These are phyloP conservation scores for Ctenopoma kingsleyae DNA, from an alignment of 2,797 vertebrate genomes.

Conservation along the genomic window DNA sequence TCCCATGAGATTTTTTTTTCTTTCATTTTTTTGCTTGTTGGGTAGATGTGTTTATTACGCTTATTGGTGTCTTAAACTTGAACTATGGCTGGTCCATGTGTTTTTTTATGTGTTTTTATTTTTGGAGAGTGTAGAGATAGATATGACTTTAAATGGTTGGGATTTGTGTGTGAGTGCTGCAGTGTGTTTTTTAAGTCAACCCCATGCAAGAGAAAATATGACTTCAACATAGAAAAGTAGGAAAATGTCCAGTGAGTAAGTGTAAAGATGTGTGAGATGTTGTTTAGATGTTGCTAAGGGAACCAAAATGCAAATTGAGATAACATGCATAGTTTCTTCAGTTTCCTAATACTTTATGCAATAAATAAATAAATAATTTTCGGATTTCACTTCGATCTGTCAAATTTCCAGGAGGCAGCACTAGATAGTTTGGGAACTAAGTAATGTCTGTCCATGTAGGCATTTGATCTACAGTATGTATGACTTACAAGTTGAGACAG, in stretches of 20 bases:
- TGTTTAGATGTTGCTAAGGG: conserved; percentile 4
- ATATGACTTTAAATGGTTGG: background rate
- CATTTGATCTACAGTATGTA: conserved; percentile 32
- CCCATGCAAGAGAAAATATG: background rate
- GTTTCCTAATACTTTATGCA: background rate
- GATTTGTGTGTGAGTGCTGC: background rate
- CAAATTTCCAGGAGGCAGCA: background rate
- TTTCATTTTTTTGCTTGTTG: background rate
- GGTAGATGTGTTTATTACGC: background rate
- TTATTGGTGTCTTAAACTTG: background rate
- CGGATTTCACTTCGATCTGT: background rate
- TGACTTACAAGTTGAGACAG: conserved; percentile 39
- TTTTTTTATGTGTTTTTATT: background rate
- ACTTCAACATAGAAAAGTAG: background rate
- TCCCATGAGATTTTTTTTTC: background rate
- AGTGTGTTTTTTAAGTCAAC: background rate
- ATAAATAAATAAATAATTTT: no score
- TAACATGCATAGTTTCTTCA: background rate
- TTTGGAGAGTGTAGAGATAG: background rate
- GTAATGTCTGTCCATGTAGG: conserved; percentile 20
- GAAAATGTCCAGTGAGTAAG: background rate
- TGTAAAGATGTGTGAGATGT: background rate
- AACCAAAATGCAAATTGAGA: background rate
- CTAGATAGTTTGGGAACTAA: conserved; percentile 11
- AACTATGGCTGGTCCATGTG: background rate